Evolutionary conservation across 2,888 invertebrate species (phyloP).

Genomic region (Erebia palarica): DNA sequence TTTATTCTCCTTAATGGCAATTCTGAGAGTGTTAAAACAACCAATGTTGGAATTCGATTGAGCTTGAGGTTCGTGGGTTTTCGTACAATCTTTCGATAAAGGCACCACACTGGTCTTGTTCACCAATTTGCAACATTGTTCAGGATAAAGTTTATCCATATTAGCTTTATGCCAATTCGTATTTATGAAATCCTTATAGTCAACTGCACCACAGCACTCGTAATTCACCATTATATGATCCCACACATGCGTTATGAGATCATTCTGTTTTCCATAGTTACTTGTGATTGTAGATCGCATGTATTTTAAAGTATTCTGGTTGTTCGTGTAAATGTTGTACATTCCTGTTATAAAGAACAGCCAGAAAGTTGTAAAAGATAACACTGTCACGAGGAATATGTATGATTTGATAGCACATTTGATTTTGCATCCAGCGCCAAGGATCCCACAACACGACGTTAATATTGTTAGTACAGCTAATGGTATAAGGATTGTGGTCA

Average conservation of each 20-base stretch:
- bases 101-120: slow-evolving; percentile 57
- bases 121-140: slow-evolving; percentile 63
- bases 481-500: slow-evolving; percentile 62
- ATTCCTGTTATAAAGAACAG: slow-evolving; percentile 64
- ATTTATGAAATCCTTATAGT: slow-evolving; percentile 59
- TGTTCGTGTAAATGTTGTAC: slow-evolving; percentile 66
- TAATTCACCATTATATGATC: slow-evolving; percentile 66
- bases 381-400: slow-evolving; percentile 60
- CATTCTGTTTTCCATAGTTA: slow-evolving; percentile 65
- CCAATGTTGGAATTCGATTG: slow-evolving; percentile 53
- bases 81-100: slow-evolving; percentile 56
- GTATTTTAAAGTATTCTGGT: slow-evolving; percentile 52
- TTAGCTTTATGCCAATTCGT: slow-evolving; percentile 61
- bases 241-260: slow-evolving; percentile 63
- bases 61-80: slow-evolving; percentile 42
- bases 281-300: slow-evolving; percentile 52
- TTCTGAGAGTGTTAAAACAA: slow-evolving; percentile 59
- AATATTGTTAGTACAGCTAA: slow-evolving; percentile 57
- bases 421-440: slow-evolving; percentile 68
- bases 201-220: slow-evolving; percentile 67
- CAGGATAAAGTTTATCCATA: slow-evolving; percentile 55
- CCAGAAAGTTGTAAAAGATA: slow-evolving; percentile 59
- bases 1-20: slow-evolving; percentile 55
- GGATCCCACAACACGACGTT: slow-evolving; percentile 70
- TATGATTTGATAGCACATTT: slow-evolving; percentile 72